Conservation (phyloP, 1,140 invertebrate genomes). For the Gryllus bimaculatus region DNA sequence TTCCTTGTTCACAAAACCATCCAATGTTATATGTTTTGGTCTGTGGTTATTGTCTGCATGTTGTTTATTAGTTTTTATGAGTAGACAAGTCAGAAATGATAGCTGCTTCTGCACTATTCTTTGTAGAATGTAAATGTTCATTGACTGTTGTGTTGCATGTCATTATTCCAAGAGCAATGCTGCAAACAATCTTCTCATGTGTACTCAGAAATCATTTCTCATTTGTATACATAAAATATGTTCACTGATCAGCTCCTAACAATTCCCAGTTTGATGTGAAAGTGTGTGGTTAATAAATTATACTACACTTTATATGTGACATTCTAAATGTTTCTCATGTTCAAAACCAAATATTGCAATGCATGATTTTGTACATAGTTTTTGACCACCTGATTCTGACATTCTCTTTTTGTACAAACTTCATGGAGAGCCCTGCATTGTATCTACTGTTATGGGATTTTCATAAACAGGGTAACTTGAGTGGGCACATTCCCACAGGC, state of each 20-base stretch:
- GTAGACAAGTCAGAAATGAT: no score
- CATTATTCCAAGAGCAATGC: no score
- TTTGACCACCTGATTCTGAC: not conserved
- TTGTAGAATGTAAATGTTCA: no score
- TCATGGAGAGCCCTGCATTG: not conserved
- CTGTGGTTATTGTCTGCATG: no score
- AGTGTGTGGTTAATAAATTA: not conserved
- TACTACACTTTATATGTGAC: not conserved
- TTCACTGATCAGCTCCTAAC: not conserved
- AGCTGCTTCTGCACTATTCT: no score
- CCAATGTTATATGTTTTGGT: no score
- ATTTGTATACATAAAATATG: no score
- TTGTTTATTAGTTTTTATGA: no score
- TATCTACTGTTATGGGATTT: not conserved
- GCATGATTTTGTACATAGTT: constrained; percentile 1
- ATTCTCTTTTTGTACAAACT: not conserved
- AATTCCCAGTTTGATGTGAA: not conserved
- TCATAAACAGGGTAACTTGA: not conserved
- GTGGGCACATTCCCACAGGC: not conserved
- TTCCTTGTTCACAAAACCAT: no score
- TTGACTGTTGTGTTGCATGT: no score
- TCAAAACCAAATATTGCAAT: not conserved
- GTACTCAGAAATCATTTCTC: no score
- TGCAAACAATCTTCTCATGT: no score
- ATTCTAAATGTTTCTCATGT: not conserved